A percentile compares a stretch with the other conserved stretches of the same genome.
Conservation (phyloP, 2,113 vertebrate species). For the Microcebus griseorufus region DNA sequence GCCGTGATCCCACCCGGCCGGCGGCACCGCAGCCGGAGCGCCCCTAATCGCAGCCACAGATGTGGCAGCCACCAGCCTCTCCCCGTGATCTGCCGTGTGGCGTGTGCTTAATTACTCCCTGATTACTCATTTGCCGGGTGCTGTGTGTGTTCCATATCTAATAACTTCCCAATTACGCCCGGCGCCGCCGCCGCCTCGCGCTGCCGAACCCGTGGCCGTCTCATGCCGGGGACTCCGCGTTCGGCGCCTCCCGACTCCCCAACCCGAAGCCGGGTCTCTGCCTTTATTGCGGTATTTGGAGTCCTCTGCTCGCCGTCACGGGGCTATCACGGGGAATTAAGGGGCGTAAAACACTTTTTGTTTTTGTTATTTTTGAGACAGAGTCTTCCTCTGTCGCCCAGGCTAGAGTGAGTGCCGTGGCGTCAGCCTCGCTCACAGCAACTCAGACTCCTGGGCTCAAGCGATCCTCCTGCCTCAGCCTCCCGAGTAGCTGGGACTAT, state of each 20-base stretch:
- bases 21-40: neutral
- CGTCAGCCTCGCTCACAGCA: too few relatives aligned
- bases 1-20: too few relatives aligned
- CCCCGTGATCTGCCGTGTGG: constrained; percentile 27
- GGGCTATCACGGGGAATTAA: constrained; percentile 5
- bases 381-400: too few relatives aligned
- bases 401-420: too few relatives aligned
- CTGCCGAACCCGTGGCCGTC: constrained; percentile 52
- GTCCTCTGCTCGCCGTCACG: neutral
- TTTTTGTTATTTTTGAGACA: too few relatives aligned
- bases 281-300: neutral
- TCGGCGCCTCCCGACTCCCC: neutral
- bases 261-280: neutral
- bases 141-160: constrained; percentile 78
- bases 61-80: constrained; percentile 66
- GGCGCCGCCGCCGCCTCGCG: neutral
- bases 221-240: neutral
- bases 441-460: too few relatives aligned
- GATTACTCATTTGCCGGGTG: constrained; percentile 78
- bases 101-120: constrained; percentile 75
- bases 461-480: too few relatives aligned
- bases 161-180: constrained; percentile 77
- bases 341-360: neutral
- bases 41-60: constrained; percentile 75
- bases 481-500: too few relatives aligned